phyloP scores from a whole-genome alignment of 1,140 invertebrate species.

The Heterodera schachtii region DNA sequence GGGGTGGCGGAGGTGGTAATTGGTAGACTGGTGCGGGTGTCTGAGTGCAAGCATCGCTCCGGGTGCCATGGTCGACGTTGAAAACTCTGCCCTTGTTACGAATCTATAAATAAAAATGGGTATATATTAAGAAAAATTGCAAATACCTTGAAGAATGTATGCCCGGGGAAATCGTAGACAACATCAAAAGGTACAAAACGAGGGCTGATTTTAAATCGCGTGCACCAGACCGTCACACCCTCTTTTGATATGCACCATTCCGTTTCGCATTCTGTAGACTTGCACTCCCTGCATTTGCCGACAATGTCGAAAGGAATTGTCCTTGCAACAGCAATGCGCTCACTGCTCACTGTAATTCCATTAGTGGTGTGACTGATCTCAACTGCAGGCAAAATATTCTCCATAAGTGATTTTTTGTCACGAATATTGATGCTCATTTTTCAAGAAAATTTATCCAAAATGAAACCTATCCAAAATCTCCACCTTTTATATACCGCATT shows the following conservation, averaged over 20 bases:
- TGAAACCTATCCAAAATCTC: too few relatives aligned
- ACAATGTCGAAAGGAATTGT: conserved; percentile 2
- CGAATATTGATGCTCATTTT: too few relatives aligned
- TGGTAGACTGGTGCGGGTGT: background rate
- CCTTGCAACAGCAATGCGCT: background rate
- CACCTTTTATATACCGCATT: too few relatives aligned
- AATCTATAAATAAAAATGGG: background rate
- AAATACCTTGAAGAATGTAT: conserved; percentile 4
- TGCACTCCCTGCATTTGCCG: conserved; percentile 5
- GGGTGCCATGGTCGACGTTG: background rate
- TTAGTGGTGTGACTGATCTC: background rate
- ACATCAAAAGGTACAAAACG: too few relatives aligned
- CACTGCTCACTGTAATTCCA: background rate
- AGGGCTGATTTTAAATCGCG: too few relatives aligned
- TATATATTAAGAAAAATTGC: background rate
- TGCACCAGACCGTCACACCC: conserved; percentile 2
- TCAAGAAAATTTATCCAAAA: too few relatives aligned
- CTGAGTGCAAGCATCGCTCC: background rate
- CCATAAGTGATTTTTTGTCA: background rate
- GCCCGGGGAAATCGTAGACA: background rate
- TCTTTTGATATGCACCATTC: conserved; percentile 2
- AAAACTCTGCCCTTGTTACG: conserved; percentile 7
- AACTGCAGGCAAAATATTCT: background rate
- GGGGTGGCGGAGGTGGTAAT: background rate
- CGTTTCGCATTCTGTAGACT: background rate